Percentiles rank a stretch among this genome's conserved stretches.
These are phyloP conservation scores for Podotricha telesiphe DNA, from an alignment of 2,888 invertebrate genomes.

Conservation along the genomic window DNA sequence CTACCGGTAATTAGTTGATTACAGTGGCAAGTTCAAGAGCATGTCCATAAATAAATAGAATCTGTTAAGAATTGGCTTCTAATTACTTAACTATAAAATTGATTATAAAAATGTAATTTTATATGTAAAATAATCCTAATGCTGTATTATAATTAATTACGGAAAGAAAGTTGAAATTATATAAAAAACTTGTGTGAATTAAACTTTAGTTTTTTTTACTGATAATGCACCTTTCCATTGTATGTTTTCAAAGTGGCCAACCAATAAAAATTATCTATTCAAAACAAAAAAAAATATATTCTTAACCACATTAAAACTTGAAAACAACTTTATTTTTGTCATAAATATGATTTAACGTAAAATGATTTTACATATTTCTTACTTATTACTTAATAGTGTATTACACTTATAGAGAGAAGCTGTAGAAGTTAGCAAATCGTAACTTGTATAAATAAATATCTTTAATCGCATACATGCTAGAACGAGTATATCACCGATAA, in stretches of 20 bases:
- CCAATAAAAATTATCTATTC: too few relatives aligned
- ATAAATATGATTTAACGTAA: too few relatives aligned
- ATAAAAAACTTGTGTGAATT: neutral
- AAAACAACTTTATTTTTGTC: too few relatives aligned
- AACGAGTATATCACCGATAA: constrained; percentile 70
- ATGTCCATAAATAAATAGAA: constrained; percentile 55
- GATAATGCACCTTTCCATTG: too few relatives aligned
- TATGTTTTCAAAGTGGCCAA: too few relatives aligned
- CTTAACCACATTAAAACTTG: too few relatives aligned
- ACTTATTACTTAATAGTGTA: too few relatives aligned
- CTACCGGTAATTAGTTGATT: constrained; percentile 56
- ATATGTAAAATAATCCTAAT: constrained; percentile 50
- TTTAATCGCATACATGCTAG: constrained; percentile 36
- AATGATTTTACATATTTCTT: too few relatives aligned
- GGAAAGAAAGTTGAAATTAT: neutral
- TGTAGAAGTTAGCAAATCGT: constrained; percentile 27
- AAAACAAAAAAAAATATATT: too few relatives aligned
- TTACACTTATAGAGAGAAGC: neutral
- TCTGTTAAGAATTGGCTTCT: constrained; percentile 61
- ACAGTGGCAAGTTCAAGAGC: constrained; percentile 70
- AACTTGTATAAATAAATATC: constrained; percentile 29
- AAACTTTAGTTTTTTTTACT: neutral
- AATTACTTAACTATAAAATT: constrained; percentile 55
- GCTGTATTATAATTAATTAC: neutral
- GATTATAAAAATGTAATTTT: constrained; percentile 40